Percentiles rank a stretch among this genome's conserved stretches.
phyloP scores from a whole-genome alignment of 2,888 invertebrate species.

The Drosophila yooni region DNA sequence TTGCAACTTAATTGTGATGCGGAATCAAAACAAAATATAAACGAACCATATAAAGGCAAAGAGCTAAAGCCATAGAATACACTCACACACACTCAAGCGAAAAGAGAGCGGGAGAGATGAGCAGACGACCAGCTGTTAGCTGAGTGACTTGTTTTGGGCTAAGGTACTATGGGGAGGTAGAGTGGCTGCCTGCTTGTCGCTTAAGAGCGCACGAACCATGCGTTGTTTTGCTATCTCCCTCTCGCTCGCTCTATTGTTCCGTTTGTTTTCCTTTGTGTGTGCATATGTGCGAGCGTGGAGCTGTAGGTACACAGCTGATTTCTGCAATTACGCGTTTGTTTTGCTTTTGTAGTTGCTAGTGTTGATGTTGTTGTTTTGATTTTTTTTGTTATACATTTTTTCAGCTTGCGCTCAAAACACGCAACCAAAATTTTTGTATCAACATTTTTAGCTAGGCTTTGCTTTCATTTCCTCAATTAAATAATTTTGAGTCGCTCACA shows the following conservation, averaged over 20 bases:
- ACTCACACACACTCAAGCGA: slow-evolving; percentile 8
- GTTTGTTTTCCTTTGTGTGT: slow-evolving; percentile 47
- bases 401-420: slow-evolving; percentile 59
- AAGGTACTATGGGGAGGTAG: slow-evolving; percentile 13
- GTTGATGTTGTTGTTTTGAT: slow-evolving; percentile 48
- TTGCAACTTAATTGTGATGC: slow-evolving; percentile 19
- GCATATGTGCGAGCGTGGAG: slow-evolving; percentile 46
- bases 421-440: slow-evolving; percentile 58
- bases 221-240: slow-evolving; percentile 56
- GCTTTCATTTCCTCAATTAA: slow-evolving; percentile 69
- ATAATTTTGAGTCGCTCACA: slow-evolving; percentile 32
- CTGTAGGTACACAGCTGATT: slow-evolving; percentile 84
- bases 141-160: slow-evolving; percentile 24
- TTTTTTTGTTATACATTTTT: slow-evolving; percentile 63
- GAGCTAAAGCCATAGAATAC: slow-evolving; percentile 35
- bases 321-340: slow-evolving; percentile 82
- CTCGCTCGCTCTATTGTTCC: slow-evolving; percentile 46
- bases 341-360: slow-evolving; percentile 68
- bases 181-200: slow-evolving; percentile 42
- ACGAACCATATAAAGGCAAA: slow-evolving; percentile 65
- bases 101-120: slow-evolving; percentile 14
- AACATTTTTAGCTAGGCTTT: slow-evolving; percentile 27
- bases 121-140: slow-evolving; percentile 50
- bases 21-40: slow-evolving; percentile 63
- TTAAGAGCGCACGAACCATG: slow-evolving; percentile 63